A percentile compares a stretch with the other conserved stretches of the same genome.
phyloP scores from a whole-genome alignment of 53 echinoderm and acorn worm genomes.

The Arbacia lixula region DNA sequence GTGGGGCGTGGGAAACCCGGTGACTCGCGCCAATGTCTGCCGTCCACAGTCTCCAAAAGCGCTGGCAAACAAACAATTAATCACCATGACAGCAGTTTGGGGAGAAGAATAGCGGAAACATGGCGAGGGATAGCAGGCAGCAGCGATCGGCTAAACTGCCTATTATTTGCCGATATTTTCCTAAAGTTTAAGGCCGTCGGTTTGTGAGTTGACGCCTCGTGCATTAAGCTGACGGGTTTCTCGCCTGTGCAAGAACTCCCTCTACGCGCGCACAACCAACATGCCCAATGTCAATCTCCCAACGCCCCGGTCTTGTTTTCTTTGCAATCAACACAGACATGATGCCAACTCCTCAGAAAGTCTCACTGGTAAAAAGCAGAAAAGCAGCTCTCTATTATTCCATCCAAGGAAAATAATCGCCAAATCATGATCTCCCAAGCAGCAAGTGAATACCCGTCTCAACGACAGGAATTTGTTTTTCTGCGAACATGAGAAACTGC shows the following conservation, averaged over 20 bases:
- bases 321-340: conserved; percentile 33
- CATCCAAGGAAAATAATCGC: no score
- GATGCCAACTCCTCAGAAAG: background rate
- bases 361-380: background rate
- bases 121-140: background rate
- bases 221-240: conserved; percentile 50
- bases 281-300: background rate
- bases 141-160: conserved; percentile 46
- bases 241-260: conserved; percentile 4
- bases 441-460: no score
- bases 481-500: no score
- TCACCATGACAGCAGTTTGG: conserved; percentile 9
- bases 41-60: background rate
- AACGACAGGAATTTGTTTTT: no score
- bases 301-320: conserved; percentile 41
- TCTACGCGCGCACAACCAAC: conserved; percentile 18
- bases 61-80: conserved; percentile 20
- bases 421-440: no score
- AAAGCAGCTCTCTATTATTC: no score
- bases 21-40: conserved; percentile 8
- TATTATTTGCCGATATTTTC: conserved; percentile 49
- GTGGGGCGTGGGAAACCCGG: conserved; percentile 9
- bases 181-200: conserved; percentile 44
- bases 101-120: conserved; percentile 12
- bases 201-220: conserved; percentile 42